phyloP scores from a whole-genome alignment of 1,140 invertebrate species.

The Lasioglossum baleicum region DNA sequence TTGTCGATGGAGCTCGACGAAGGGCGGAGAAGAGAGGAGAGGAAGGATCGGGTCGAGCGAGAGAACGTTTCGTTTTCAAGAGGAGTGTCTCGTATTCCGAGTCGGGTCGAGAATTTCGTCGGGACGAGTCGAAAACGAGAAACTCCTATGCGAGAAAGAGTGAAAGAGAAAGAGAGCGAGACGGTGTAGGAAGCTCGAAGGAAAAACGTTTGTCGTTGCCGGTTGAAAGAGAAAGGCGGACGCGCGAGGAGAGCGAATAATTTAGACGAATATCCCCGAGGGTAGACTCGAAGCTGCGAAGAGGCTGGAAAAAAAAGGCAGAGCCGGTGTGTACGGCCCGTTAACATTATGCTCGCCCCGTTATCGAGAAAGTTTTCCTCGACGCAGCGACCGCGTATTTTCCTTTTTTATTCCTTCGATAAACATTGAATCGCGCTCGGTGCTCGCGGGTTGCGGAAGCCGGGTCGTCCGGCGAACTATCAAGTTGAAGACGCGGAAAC shows the following conservation, averaged over 20 bases:
- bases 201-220: neutral
- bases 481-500: neutral
- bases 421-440: neutral
- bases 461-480: neutral
- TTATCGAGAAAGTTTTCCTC: neutral
- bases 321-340: neutral
- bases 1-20: too few relatives aligned
- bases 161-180: too few relatives aligned
- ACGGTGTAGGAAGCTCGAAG: too few relatives aligned
- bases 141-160: too few relatives aligned
- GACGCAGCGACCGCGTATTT: neutral
- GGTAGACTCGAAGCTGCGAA: constrained; percentile 1
- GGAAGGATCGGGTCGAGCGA: too few relatives aligned
- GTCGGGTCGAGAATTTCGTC: too few relatives aligned
- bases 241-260: neutral
- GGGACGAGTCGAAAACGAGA: too few relatives aligned
- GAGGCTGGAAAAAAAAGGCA: neutral
- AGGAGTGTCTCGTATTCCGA: too few relatives aligned
- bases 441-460: neutral
- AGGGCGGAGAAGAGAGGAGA: too few relatives aligned
- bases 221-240: neutral
- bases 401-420: neutral
- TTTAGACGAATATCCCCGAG: neutral
- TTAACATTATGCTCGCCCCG: neutral
- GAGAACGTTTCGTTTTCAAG: too few relatives aligned